phyloP scores from a whole-genome alignment of 2,113 vertebrate species.

The Gasterosteus aculeatus region DNA sequence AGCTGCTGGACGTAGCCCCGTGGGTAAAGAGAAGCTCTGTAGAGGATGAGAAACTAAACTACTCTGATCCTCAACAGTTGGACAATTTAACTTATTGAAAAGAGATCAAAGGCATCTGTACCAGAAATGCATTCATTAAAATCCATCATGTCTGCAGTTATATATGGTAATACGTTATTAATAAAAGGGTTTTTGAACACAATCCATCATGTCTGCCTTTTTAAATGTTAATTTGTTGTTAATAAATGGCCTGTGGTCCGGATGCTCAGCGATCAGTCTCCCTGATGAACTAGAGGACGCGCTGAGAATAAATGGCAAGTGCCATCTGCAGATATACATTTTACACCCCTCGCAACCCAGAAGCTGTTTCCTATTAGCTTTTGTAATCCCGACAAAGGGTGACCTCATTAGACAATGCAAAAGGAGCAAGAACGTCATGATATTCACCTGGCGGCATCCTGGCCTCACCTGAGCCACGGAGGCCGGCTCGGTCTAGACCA shows the following conservation, averaged over 20 bases:
- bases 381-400: neutral
- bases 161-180: constrained; percentile 23
- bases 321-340: neutral
- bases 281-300: neutral
- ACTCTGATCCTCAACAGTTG: neutral
- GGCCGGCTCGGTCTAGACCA: constrained; percentile 57
- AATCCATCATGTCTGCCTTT: constrained; percentile 20
- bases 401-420: neutral
- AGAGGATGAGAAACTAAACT: neutral
- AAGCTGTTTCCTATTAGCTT: neutral
- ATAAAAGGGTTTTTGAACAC: constrained; percentile 10
- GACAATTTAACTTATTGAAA: neutral
- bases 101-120: neutral
- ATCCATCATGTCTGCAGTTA: constrained; percentile 6
- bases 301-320: neutral
- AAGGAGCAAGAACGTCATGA: neutral
- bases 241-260: constrained; percentile 23
- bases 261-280: constrained; percentile 5
- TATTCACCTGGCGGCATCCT: constrained; percentile 19
- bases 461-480: constrained; percentile 56
- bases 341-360: neutral
- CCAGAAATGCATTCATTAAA: constrained; percentile 12
- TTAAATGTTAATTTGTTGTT: constrained; percentile 18
- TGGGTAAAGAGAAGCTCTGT: neutral
- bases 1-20: neutral